Base-by-base conservation (phyloP, 2,113 vertebrate species). In the Dolichallabes microphthalmus region DNA sequence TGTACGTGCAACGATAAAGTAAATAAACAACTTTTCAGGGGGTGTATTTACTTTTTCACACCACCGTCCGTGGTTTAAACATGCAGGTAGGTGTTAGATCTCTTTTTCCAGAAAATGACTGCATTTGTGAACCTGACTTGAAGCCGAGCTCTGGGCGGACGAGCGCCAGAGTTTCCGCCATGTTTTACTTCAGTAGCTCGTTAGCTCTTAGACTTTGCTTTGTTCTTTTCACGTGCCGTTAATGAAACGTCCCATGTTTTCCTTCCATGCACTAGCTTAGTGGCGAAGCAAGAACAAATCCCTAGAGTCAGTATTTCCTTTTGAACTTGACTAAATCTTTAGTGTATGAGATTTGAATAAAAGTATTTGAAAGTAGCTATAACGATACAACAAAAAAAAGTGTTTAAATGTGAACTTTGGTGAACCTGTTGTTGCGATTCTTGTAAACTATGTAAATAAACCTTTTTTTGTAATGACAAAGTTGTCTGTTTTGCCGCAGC, bases 381-480 rank as follows among this genome's bases (percentile, higher is more conserved):
- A 73, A 86, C 39, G 52, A 77, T 69, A 80, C 55, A 79, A 39
- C 63, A 39, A 80, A 14, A 60, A 14, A 52, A 76, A 30, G 66
- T 84, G 64, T 90, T 90, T 88, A 60, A 88, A 85, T 87, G 88
- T 90, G 88, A 91, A 82, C 86, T 89, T 88, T 91, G 93, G 88
- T 87, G 86, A 87, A 82, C 91, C 91, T 90, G 71, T 88, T 87
- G 87, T 60, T 93, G 90, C 84, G 91, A 74, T 85, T 90, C 74
- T 85, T 92, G 91, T 91, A 92, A 90, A 78, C 94, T 93, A 93
- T 95, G 93, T 93, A 95, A 95, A 95, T 95, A 95, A 95, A 91
- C 93, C 74, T 86, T 76, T 91, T 91, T 89, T 84, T 91, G 45
- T 45, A 81, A 84, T 63, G 30, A 80, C 27, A 7, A 50, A 22